phyloP scores from a whole-genome alignment of 2,797 vertebrate species.

The Aplochiton taeniatus region DNA sequence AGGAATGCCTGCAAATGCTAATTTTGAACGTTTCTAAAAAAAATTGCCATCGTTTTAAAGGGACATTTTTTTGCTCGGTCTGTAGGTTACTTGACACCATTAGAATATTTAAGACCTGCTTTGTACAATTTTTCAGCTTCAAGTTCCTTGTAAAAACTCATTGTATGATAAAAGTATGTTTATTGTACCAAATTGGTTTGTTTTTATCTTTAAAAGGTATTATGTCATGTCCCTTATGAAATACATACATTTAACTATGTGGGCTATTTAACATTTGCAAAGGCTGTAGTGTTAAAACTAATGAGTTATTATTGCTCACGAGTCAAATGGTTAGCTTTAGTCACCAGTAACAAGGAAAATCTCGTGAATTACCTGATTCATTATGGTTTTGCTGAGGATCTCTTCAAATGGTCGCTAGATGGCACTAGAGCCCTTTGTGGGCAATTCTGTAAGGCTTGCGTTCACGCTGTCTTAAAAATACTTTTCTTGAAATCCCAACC shows the following conservation, averaged over 20 bases:
- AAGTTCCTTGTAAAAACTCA: constrained; percentile 66
- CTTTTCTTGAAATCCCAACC: too few relatives aligned
- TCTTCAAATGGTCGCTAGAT: constrained; percentile 29
- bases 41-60: constrained; percentile 53
- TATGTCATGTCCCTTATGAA: too few relatives aligned
- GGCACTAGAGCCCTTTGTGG: constrained; percentile 24
- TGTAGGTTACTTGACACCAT: constrained; percentile 56
- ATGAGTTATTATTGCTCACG: too few relatives aligned
- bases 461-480: background rate
- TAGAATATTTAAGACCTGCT: constrained; percentile 74
- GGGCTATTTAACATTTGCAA: too few relatives aligned
- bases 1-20: constrained; percentile 55
- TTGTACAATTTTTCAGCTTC: constrained; percentile 75
- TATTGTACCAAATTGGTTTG: constrained; percentile 55
- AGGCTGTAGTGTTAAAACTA: too few relatives aligned
- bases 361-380: too few relatives aligned
- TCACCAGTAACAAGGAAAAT: too few relatives aligned
- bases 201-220: constrained; percentile 10
- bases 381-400: too few relatives aligned
- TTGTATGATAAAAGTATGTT: constrained; percentile 78
- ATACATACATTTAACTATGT: too few relatives aligned
- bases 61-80: constrained; percentile 51
- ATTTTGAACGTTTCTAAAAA: constrained; percentile 61
- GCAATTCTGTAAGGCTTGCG: background rate
- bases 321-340: too few relatives aligned